These are phyloP conservation scores for Theristus sp. DNA, from an alignment of 2,888 invertebrate genomes.

Conservation along the genomic window DNA sequence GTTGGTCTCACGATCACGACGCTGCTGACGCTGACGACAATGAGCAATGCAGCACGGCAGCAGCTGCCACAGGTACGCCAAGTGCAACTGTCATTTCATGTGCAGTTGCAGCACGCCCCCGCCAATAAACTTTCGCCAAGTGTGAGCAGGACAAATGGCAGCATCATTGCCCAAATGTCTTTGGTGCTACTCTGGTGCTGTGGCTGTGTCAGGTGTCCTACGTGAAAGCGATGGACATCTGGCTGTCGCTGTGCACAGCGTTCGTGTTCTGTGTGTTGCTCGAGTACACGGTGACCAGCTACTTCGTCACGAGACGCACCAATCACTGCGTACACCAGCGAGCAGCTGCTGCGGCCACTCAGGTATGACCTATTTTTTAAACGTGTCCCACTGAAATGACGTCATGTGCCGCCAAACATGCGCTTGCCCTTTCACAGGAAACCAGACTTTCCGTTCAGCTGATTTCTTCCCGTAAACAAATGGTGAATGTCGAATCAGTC, in stretches of 20 bases:
- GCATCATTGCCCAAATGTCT: no score
- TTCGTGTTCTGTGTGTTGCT: conserved; percentile 8
- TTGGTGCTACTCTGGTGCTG: no score
- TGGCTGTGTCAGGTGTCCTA: conserved; percentile 6
- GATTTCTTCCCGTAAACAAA: no score
- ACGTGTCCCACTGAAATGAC: no score
- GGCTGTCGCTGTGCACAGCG: conserved; percentile 7
- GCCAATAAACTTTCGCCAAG: background rate
- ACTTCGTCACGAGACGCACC: conserved; percentile 1
- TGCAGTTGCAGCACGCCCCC: no score
- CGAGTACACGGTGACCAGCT: conserved; percentile 8
- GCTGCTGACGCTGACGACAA: conserved; percentile 25
- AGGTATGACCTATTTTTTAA: no score
- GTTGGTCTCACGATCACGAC: conserved; percentile 27
- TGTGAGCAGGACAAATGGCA: background rate
- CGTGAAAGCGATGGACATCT: conserved; percentile 8
- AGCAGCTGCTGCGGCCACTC: no score
- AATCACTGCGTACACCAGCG: background rate
- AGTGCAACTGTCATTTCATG: no score
- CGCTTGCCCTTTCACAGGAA: no score
- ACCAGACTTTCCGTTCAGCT: no score
- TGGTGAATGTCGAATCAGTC: no score
- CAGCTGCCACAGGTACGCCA: conserved; percentile 20
- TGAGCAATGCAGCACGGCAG: conserved; percentile 26
- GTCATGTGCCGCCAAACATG: no score